Evolutionary conservation across 2,888 invertebrate genomes (phyloP), one percentile per base, ranked within the genome.

Genomic region (Fabriciana adippe): DNA sequence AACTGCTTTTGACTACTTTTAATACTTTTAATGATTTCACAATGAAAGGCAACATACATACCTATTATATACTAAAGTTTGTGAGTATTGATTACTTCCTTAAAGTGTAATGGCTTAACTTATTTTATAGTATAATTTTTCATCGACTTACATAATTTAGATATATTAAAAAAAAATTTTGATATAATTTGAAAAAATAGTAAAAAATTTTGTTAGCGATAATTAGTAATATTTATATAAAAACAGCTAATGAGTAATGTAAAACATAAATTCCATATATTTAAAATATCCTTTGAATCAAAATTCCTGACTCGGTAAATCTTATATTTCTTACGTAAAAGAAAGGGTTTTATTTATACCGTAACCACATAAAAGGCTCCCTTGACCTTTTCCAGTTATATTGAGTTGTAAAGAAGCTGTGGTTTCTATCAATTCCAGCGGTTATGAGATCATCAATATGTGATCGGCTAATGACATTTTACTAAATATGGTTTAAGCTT

Each of bases 371-470:
- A 62, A 70, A 68, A 55, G 59, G 16, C 51, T 59, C 48, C 41
- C 55, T 41, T 62, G 65, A 57, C 56, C 70, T 64, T 67, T 65
- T 55, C 53, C 48, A 67, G 61, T 47, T 55, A 48, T 70, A 64
- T 65, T 53, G 53, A 64, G 64, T 67, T 67, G 64, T 66, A 66
- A 71, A 69, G 66, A 62, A 66, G 59, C 65, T 66, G 66, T 53
- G 54, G 60, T 47, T 66, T 64, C 64, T 64, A 67, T 70, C 67
- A 70, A 70, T 70, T 65, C 53, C 69, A 48, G 55, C 57, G 35
- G 63, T 69, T 72, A 69, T 70, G 67, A 67, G 50, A 69, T 69
- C 67, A 66, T 68, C 73, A 70, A 73, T 73, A 72, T 64, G 61
- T 62, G 55, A 64, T 69, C 64, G 48, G 66, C 55, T 71, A 73